A percentile compares a stretch with the other conserved stretches of the same genome.
These are phyloP conservation scores for Hermetia illucens DNA, from an alignment of 1,140 invertebrate species.

Conservation along the genomic window DNA sequence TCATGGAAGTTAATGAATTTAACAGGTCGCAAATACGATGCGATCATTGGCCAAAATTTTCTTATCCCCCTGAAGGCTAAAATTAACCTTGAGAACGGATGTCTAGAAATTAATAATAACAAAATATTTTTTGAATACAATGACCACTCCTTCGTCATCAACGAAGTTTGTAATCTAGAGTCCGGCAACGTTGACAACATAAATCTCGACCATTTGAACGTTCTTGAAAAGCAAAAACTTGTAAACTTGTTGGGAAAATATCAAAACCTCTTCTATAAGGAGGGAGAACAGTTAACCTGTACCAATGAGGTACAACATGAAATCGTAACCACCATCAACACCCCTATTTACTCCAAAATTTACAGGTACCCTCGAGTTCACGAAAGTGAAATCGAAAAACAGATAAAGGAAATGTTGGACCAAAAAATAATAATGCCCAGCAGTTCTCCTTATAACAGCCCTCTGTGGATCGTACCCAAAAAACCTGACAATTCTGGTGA, in stretches of 20 bases:
- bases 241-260: constrained; percentile 2
- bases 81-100: constrained; percentile 2
- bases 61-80: constrained; percentile 2
- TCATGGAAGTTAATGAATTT: neutral
- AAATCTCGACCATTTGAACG: constrained; percentile 5
- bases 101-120: constrained; percentile 3
- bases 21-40: constrained; percentile 2
- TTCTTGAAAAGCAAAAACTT: constrained; percentile 1
- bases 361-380: constrained; percentile 25
- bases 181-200: too few species aligned
- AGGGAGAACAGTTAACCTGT: constrained; percentile 3
- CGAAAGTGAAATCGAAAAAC: constrained; percentile 20
- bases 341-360: constrained; percentile 15
- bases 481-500: constrained; percentile 26
- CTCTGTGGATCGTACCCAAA: constrained; percentile 29
- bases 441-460: constrained; percentile 20
- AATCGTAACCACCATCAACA: constrained; percentile 14
- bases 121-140: constrained; percentile 2
- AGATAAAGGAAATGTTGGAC: constrained; percentile 20
- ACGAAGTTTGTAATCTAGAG: too few species aligned
- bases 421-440: constrained; percentile 26
- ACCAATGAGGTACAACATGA: constrained; percentile 11
- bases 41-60: constrained; percentile 2
- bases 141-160: too few species aligned
- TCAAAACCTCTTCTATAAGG: constrained; percentile 1